Evolutionary conservation across 1,140 invertebrate genomes (phyloP), one percentile per base, ranked within the genome.

Genomic region (Pogonomyrmex californicus): DNA sequence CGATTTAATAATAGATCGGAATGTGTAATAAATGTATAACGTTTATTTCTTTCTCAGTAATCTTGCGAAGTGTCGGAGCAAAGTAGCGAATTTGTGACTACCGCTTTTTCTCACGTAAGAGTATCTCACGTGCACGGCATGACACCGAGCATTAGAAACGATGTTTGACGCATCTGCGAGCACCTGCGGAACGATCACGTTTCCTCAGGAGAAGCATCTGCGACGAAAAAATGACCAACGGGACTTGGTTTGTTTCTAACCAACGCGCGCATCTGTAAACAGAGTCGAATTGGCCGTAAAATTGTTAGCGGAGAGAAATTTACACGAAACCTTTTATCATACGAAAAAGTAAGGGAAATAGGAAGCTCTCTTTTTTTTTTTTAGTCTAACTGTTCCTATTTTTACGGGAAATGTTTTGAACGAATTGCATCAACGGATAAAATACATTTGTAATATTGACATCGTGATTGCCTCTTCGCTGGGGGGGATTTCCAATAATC

Each of bases 161-260:
- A 66, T 71, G 44, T 78, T 87, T 62, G 47, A 77, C 44, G 54
- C 79, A 87, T 68, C 58, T 85, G 86, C 23, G 77, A 38, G 23
- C 86, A 78, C 88, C 70, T 14, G 17, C 6, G 76, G 44, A 44
- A 56, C 17, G 78, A 60, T 87, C 86, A 88, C 58, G 81, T 86
- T 86, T 44, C n/a, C 49, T 60, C 12, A 44, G 1, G 14, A 41
- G 38, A 81, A 44, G 17, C 38, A 56, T 5, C 49, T 56, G 65
- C 49, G 65, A 70, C 33, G 12, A 7, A 88, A 86, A 70, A 88
- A 56, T 23, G 23, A 44, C 36, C 44, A 38, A 1, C 58, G 7
- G 3, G 33, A 41, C 23, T 47, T 23, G 38, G 10, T 4, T 17
- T 62, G 54, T 30, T 30, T 62, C 23, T 75, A n/a, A n/a, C n/a